A percentile compares a stretch with the other conserved stretches of the same genome.
Evolutionary conservation across 2,888 invertebrate genomes (phyloP).

Genomic region (Caenorhabditis sinica): DNA sequence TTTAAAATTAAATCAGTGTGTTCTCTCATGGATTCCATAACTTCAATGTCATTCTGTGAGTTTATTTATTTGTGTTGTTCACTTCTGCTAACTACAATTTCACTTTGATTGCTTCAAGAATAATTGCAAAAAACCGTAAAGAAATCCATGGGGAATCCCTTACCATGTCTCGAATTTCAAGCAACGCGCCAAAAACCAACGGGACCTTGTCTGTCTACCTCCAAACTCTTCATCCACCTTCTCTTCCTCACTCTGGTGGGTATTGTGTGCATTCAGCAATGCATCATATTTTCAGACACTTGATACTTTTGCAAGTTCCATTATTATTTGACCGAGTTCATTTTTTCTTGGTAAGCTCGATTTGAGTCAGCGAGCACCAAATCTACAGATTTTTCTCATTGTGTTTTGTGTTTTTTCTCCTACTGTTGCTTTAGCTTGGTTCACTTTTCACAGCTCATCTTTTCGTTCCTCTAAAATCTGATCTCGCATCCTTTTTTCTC

Average conservation of each 20-base stretch:
- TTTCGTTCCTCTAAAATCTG: constrained; percentile 37
- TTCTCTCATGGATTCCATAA: too few relatives aligned
- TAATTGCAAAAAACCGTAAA: constrained; percentile 32
- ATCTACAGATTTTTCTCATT: neutral
- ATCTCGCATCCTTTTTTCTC: constrained; percentile 42
- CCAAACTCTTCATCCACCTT: constrained; percentile 34
- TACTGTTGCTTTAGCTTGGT: too few relatives aligned
- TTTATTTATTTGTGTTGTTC: too few relatives aligned
- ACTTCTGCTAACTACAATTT: too few relatives aligned
- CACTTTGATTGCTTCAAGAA: neutral
- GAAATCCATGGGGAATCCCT: constrained; percentile 12
- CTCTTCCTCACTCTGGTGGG: constrained; percentile 6
- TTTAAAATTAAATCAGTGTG: too few relatives aligned
- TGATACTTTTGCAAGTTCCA: constrained; percentile 33
- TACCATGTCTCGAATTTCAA: constrained; percentile 41
- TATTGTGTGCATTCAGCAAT: too few relatives aligned
- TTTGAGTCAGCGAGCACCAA: neutral
- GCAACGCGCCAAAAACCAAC: constrained; percentile 49
- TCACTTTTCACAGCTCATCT: constrained; percentile 38
- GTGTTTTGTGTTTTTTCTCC: constrained; percentile 26
- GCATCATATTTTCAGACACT: constrained; percentile 47
- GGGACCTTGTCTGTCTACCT: constrained; percentile 10
- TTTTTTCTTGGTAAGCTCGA: neutral
- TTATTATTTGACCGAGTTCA: constrained; percentile 15
- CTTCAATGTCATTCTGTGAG: too few relatives aligned